These are phyloP conservation scores for Ictalurus furcatus DNA, from an alignment of 2,113 vertebrate genomes.

Conservation along the genomic window DNA sequence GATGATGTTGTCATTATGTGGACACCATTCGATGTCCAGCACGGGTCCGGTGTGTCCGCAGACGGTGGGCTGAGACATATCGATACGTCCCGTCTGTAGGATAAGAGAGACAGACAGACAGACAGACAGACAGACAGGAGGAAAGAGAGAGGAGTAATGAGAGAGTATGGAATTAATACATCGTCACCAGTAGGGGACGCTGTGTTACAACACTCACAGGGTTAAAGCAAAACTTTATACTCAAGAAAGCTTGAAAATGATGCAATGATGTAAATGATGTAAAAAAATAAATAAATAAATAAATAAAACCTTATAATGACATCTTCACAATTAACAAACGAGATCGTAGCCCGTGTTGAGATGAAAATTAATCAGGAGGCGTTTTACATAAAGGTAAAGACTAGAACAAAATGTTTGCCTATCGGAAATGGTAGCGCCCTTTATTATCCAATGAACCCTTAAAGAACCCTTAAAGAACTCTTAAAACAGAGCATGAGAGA, in stretches of 20 bases:
- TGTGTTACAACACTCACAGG: background rate
- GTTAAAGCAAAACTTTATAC: background rate
- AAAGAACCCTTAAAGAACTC: background rate
- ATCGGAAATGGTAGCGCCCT: too few relatives aligned
- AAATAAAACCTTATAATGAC: too few relatives aligned
- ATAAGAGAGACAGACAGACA: background rate
- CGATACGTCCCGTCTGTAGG: conserved; percentile 82
- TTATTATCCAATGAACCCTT: background rate
- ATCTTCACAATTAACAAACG: background rate
- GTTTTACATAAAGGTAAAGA: too few relatives aligned
- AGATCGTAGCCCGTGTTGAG: background rate
- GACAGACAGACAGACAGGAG: background rate
- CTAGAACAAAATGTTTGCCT: too few relatives aligned
- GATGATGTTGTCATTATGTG: conserved; percentile 89
- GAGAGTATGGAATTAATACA: too few relatives aligned
- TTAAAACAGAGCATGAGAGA: background rate
- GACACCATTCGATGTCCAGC: conserved; percentile 88
- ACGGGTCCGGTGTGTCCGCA: conserved; percentile 88
- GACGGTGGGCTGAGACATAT: conserved; percentile 82
- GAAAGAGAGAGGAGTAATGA: background rate
- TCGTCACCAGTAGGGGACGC: background rate
- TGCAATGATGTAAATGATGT: too few relatives aligned
- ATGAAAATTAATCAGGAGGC: too few relatives aligned
- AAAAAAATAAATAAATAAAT: too few relatives aligned
- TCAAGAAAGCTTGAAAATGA: background rate